Conservation (phyloP, 2,888 invertebrate genomes). For the Gari tellinella region DNA sequence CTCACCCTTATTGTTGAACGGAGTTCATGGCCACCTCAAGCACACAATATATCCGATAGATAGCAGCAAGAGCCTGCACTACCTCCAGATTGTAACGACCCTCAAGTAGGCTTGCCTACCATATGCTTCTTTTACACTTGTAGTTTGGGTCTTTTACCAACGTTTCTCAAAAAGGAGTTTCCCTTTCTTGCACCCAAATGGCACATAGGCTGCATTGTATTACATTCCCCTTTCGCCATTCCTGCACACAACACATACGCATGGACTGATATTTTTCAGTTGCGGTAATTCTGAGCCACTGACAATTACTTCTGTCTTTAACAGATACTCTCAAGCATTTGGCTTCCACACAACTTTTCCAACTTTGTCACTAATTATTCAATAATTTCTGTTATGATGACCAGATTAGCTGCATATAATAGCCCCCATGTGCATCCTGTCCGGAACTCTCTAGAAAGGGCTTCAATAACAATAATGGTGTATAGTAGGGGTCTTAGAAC, state of each 20-base stretch:
- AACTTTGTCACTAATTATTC: background rate
- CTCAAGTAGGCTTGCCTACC: background rate
- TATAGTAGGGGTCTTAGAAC: too few species aligned
- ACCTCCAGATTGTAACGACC: background rate
- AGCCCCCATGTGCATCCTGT: background rate
- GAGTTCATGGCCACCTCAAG: conserved; percentile 9
- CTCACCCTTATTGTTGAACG: conserved; percentile 6
- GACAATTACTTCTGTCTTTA: background rate
- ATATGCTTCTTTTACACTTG: background rate
- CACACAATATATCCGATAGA: background rate
- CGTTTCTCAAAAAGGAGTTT: background rate
- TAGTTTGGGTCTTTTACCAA: background rate
- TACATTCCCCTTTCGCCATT: background rate
- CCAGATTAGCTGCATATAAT: background rate
- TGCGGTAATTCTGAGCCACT: conserved; percentile 2
- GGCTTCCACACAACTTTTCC: background rate
- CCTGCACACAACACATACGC: background rate
- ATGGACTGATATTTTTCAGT: background rate
- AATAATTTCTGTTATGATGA: background rate
- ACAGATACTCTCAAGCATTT: background rate
- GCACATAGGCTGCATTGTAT: too few species aligned
- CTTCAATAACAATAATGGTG: background rate
- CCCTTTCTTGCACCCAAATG: background rate
- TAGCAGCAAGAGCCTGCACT: conserved; percentile 3
- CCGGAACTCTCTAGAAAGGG: background rate